Base-by-base conservation (phyloP, 2,888 invertebrate genomes). In the Cosmopolites sordidus region DNA sequence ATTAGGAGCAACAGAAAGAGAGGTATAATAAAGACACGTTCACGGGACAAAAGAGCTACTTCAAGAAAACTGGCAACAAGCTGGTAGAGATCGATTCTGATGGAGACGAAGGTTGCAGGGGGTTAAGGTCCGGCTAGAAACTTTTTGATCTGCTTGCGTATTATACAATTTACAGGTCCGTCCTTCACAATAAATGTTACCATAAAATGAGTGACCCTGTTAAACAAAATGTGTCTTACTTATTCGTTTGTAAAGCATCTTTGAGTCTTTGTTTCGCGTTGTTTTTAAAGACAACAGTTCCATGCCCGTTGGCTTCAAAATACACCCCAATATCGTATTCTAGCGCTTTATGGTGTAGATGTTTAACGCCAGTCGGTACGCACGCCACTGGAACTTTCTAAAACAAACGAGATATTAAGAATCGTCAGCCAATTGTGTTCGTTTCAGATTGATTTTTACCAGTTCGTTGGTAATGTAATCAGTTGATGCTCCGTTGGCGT, bases 281-380 rank as follows among this genome's bases (percentile, higher is more conserved):
- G 1, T 82, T 75, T 69, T 88, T 92, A 66, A 94, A 93, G 0
- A 93, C 76, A 1, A 92, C 88, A 0, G 98, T 99, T 11, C 99
- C 99, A 76, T 99, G 99, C 0, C 99, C 99, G 75, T 99, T 99
- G 0, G 99, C 98, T 72, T 99, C 99, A 75, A 99, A 99, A 75
- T 99, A 99, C 2, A 99, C 83, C 1, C 98, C 98, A 64, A 99
- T 83, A 70, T 99, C 97, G 76, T 86, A 97, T 48, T 90, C 82
- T 30, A 84, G 68, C 0, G 98, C 98, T 69, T 89, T 89, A 68
- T 90, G 89, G 71, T 99, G 98, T 16, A 99, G 78, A 74, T 98
- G 86, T 73, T 99, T 99, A 0, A 99, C 97, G 8, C 99, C 99
- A 0, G 99, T 99, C 49, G 91, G 83, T 8, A 89, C 93, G 73